Evolutionary conservation across 2,113 vertebrate species (phyloP), one percentile per base, ranked within the genome.

Genomic region (Aphelocoma coerulescens): DNA sequence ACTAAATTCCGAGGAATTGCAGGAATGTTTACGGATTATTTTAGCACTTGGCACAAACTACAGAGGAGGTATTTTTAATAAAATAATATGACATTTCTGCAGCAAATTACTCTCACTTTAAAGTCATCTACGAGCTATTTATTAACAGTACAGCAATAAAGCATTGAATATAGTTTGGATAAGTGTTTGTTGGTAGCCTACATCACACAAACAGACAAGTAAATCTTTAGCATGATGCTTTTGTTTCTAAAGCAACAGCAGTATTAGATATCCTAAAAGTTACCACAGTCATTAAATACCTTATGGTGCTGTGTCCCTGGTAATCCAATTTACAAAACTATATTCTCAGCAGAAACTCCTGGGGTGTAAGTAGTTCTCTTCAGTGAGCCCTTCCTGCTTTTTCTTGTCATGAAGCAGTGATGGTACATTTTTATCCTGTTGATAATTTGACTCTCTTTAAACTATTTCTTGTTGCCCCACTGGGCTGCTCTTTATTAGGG

Each of bases 381-480:
- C 95, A 93, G 95, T 84, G 65, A 97, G 88, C 96, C 94, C 91
- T 97, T 97, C 93, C 92, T 89, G 95, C 89, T 95, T 95, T 94
- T 93, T 97, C 97, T 95, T 95, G 94, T 95, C 90, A 93, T 94
- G 96, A 97, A 96, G 93, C 88, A 55, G 91, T 95, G 96, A 93
- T 96, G 91, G 77, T 85, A 88, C 87, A 63, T 92, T 97, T 96
- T 95, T 91, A 75, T 98, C 97, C 97, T 97, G 96, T 97, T 97
- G 97, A 95, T 97, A 95, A 98, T 96, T 96, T 93, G 98, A 98
- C 98, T 98, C 97, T 93, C 94, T 97, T 98, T 98, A 97, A 98
- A 98, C 98, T 97, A 97, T 76, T 95, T 93, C 97, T 96, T 81
- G 96, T 68, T 96, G 96, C 91, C 97, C 93, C 97, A 91, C 86